These are phyloP conservation scores for Mustela erminea DNA, from an alignment of 2,797 vertebrate species.

Conservation along the genomic window DNA sequence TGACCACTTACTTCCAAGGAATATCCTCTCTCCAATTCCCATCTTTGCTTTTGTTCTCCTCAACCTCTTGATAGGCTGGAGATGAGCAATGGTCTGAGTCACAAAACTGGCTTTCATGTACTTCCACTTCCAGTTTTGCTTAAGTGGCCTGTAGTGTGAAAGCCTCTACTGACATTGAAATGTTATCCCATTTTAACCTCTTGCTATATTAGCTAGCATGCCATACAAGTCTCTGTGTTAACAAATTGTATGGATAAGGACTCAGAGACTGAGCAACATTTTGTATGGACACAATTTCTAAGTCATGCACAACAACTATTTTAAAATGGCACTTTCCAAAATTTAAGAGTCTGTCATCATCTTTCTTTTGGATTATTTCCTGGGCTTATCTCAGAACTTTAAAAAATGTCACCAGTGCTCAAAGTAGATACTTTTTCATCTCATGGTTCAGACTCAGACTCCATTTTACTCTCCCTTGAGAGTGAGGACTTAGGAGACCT, in stretches of 20 bases:
- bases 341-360: neutral
- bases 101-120: neutral
- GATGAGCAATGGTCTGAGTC: neutral
- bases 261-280: neutral
- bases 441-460: neutral
- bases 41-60: neutral
- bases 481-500: neutral
- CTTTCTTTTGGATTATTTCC: neutral
- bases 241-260: neutral
- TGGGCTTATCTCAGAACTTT: neutral
- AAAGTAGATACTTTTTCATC: neutral
- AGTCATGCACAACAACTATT: neutral
- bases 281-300: neutral
- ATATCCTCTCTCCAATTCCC: neutral
- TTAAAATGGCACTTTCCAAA: neutral
- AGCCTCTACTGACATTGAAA: neutral
- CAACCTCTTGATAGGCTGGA: neutral
- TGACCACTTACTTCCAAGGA: neutral
- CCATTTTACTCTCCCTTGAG: neutral
- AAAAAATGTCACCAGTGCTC: neutral
- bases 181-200: neutral
- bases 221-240: neutral
- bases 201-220: neutral
- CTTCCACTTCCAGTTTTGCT: neutral
- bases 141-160: neutral